Conservation (phyloP, 2,113 vertebrate species). For the Falcunculus frontatus region DNA sequence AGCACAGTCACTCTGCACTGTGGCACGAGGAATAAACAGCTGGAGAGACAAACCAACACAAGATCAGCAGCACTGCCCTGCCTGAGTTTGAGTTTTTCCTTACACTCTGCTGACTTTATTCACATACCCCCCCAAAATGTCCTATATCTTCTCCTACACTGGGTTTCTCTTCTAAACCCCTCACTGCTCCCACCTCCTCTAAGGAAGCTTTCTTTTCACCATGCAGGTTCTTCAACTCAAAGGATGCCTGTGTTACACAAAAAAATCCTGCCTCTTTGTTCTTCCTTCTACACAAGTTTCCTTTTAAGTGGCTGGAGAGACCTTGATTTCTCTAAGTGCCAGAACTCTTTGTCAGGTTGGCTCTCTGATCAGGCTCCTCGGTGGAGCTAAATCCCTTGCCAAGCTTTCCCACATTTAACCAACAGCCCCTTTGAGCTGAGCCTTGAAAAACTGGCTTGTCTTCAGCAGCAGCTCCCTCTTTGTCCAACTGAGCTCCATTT, state of each 20-base stretch:
- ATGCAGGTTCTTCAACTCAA: slow-evolving; percentile 2
- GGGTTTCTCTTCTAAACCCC: neutral
- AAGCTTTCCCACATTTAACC: slow-evolving; percentile 49
- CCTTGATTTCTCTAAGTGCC: slow-evolving; percentile 52
- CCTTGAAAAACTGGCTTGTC: slow-evolving; percentile 59
- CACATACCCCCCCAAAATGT: neutral
- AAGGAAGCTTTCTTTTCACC: neutral
- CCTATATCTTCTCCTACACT: neutral
- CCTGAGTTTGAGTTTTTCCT: neutral
- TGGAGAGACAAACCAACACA: neutral
- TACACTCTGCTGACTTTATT: neutral
- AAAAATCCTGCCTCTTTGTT: slow-evolving; percentile 40
- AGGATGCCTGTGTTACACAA: neutral
- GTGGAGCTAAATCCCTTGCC: slow-evolving; percentile 42
- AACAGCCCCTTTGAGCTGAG: slow-evolving; percentile 32
- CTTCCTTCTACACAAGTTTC: slow-evolving; percentile 30
- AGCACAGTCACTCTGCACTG: neutral
- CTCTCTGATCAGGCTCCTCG: slow-evolving; percentile 37
- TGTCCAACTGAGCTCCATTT: slow-evolving; percentile 44
- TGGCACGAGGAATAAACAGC: neutral
- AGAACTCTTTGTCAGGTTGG: slow-evolving; percentile 51
- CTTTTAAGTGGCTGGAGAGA: slow-evolving; percentile 57
- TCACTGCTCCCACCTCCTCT: neutral
- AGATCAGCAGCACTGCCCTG: neutral
- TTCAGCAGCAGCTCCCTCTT: slow-evolving; percentile 36